These are phyloP conservation scores for Malurus melanocephalus DNA, from an alignment of 2,113 vertebrate genomes.

Conservation along the genomic window DNA sequence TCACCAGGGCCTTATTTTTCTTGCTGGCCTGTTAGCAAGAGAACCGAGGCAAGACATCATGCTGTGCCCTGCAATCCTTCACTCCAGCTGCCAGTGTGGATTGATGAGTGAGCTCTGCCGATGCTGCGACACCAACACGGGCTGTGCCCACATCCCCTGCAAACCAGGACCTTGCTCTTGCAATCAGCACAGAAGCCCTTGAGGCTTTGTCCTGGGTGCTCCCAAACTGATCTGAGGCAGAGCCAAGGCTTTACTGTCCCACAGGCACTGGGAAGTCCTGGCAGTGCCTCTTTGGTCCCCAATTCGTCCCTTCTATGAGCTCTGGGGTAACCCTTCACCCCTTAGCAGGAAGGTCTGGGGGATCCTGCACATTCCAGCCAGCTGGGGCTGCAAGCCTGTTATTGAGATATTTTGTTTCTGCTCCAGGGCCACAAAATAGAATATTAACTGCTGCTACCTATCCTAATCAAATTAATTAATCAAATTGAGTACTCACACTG, in stretches of 20 bases:
- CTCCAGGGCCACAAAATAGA: neutral
- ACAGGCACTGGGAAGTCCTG: neutral
- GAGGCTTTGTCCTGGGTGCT: neutral
- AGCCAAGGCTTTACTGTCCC: neutral
- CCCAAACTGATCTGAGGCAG: neutral
- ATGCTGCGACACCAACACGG: accelerated
- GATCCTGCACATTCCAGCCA: neutral
- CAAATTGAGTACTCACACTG: neutral
- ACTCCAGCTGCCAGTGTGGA: neutral
- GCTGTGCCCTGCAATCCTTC: neutral
- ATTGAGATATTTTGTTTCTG: neutral
- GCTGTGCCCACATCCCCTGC: neutral
- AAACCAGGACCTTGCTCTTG: neutral
- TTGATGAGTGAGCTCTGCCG: neutral
- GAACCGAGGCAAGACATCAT: conserved; percentile 4
- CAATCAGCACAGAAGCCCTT: neutral
- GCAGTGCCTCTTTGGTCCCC: too few relatives aligned
- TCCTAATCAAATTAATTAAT: neutral
- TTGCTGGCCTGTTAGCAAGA: conserved; percentile 22
- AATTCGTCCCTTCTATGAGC: neutral
- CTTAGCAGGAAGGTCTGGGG: neutral
- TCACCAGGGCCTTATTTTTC: conserved; percentile 49
- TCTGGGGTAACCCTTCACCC: neutral
- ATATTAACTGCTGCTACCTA: neutral
- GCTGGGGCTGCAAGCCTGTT: neutral